Conservation (phyloP, 2,113 vertebrate genomes). For the Microtus richardsoni region DNA sequence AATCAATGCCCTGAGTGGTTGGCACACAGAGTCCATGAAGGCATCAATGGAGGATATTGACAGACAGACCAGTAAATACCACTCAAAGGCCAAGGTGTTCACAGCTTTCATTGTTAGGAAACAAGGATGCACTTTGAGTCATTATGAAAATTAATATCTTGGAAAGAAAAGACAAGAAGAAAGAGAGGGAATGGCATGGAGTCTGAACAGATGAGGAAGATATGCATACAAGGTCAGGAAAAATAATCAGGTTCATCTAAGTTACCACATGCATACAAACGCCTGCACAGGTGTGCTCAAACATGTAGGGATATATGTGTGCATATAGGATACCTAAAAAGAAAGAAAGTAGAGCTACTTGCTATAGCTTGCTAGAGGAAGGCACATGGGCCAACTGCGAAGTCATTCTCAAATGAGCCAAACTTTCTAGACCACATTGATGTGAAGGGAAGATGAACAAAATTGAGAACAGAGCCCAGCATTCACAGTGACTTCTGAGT, state of each 20-base stretch:
- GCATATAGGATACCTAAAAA: background rate
- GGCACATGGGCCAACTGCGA: background rate
- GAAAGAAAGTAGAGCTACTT: background rate
- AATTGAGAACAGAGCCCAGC: background rate
- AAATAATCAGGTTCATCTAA: background rate
- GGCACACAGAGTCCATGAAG: background rate
- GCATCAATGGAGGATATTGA: background rate
- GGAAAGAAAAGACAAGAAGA: background rate
- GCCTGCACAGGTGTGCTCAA: background rate
- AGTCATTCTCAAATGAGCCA: background rate
- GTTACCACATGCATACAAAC: background rate
- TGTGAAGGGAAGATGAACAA: too few relatives aligned
- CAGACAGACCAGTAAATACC: background rate
- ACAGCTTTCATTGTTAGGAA: background rate
- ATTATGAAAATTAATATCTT: background rate
- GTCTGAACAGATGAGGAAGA: background rate
- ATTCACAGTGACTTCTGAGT: background rate
- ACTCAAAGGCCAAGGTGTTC: background rate
- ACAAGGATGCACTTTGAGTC: background rate
- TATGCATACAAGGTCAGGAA: background rate
- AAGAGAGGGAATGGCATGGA: background rate
- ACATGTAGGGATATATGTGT: background rate
- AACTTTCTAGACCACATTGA: background rate
- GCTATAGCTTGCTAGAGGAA: background rate
- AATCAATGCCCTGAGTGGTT: background rate